Evolutionary conservation across 2,888 invertebrate genomes (phyloP).

Genomic region (Melipona bicolor): DNA sequence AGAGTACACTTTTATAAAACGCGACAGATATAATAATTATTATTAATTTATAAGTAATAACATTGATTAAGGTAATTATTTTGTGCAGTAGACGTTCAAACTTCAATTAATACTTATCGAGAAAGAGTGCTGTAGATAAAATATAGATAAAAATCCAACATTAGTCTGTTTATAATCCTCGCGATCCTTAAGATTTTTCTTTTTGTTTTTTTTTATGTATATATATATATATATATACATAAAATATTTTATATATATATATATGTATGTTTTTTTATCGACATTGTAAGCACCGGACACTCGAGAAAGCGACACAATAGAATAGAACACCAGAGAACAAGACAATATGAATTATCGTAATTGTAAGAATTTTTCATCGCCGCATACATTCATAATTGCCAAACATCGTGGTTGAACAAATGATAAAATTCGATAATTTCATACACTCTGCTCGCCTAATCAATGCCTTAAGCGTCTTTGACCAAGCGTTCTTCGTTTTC

Average conservation of each 20-base stretch:
- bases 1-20: constrained; percentile 84
- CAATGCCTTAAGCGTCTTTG: constrained; percentile 29
- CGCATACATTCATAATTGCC: constrained; percentile 26
- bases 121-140: constrained; percentile 81
- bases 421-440: constrained; percentile 38
- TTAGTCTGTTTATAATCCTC: constrained; percentile 73
- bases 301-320: constrained; percentile 42
- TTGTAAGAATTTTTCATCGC: constrained; percentile 15
- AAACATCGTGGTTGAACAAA: constrained; percentile 24
- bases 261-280: not conserved
- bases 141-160: constrained; percentile 77
- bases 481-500: constrained; percentile 11
- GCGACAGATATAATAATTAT: constrained; percentile 79
- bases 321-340: constrained; percentile 41
- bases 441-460: constrained; percentile 5
- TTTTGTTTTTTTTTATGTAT: not conserved
- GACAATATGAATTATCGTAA: constrained; percentile 21
- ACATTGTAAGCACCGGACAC: constrained; percentile 26
- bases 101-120: constrained; percentile 78
- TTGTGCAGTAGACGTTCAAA: constrained; percentile 84
- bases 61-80: constrained; percentile 82
- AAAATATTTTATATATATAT: not conserved
- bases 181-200: constrained; percentile 50
- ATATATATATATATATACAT: not conserved
- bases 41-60: constrained; percentile 80